Percentiles rank a stretch among this genome's conserved stretches.
Evolutionary conservation across 1,140 invertebrate genomes (phyloP).

Genomic region (Habropoda laboriosa): DNA sequence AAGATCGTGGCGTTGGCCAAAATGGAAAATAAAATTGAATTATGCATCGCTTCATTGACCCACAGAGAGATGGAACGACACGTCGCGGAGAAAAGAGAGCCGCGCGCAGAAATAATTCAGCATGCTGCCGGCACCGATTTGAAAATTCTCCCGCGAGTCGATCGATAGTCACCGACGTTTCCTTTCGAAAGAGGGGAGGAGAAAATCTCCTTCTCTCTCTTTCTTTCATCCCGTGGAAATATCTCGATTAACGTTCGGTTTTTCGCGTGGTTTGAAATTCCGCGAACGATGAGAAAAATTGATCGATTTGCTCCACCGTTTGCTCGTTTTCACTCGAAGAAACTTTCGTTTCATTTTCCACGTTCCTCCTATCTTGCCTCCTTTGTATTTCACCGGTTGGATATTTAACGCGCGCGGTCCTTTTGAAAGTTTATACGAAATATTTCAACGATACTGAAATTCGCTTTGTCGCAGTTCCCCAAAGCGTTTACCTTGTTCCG

Average conservation of each 20-base stretch:
- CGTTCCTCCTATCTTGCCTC: no score
- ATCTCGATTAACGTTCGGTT: not conserved
- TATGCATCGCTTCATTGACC: constrained; percentile 52
- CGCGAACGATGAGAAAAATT: no score
- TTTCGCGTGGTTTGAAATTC: not conserved
- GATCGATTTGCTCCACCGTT: no score
- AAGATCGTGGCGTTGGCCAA: not conserved
- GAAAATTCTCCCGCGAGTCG: constrained; percentile 26
- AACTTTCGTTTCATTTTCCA: no score
- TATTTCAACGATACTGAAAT: not conserved
- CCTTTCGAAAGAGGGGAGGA: not conserved
- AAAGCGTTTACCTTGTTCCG: not conserved
- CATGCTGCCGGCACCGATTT: constrained; percentile 15
- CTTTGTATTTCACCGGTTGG: not conserved
- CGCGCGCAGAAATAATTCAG: constrained; percentile 22
- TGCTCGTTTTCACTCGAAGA: no score
- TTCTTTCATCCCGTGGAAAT: no score
- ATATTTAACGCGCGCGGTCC: not conserved
- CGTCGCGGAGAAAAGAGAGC: not conserved
- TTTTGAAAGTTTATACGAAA: not conserved
- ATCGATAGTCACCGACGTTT: constrained; percentile 15
- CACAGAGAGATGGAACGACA: constrained; percentile 7
- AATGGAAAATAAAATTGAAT: constrained; percentile 63
- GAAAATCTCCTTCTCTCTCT: not conserved
- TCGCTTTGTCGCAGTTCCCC: not conserved